Conservation (phyloP, 2,113 vertebrate species). For the Callionymus lyra region DNA sequence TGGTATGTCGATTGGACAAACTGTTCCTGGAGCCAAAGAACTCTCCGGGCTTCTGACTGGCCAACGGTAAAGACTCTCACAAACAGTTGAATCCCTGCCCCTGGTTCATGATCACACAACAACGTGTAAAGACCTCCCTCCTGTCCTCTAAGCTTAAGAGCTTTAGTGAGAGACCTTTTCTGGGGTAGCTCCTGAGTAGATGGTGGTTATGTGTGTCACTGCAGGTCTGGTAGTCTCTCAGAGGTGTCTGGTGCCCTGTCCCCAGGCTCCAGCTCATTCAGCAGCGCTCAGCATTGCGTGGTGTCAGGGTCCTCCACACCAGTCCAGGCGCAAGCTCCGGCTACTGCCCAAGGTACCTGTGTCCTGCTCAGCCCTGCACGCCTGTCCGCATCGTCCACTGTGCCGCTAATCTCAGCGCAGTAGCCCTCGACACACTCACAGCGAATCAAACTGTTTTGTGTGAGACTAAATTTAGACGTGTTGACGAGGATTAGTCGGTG, state of each 20-base stretch:
- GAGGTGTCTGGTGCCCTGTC: conserved; percentile 67
- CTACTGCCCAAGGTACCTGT: conserved; percentile 76
- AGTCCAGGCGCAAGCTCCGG: conserved; percentile 63
- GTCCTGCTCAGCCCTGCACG: conserved; percentile 50
- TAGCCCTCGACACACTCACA: conserved; percentile 16
- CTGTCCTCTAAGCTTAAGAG: conserved; percentile 19
- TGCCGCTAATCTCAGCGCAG: conserved; percentile 30
- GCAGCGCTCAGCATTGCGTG: conserved; percentile 76
- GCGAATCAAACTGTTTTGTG: conserved; percentile 14
- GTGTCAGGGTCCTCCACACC: conserved; percentile 63
- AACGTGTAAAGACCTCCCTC: no score
- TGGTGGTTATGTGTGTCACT: conserved; percentile 67
- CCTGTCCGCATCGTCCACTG: conserved; percentile 30
- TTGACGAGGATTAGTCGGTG: conserved; percentile 28
- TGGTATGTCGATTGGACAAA: conserved; percentile 68
- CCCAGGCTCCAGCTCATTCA: conserved; percentile 73
- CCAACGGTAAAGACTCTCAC: conserved; percentile 69
- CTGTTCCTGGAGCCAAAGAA: conserved; percentile 75
- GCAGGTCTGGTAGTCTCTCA: conserved; percentile 65
- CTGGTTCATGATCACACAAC: no score
- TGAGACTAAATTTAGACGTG: conserved; percentile 12
- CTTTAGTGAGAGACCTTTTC: conserved; percentile 34
- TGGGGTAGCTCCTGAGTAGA: conserved; percentile 56
- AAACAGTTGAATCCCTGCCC: conserved; percentile 13
- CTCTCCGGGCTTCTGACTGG: conserved; percentile 77